Percentiles rank a stretch among this genome's conserved stretches.
Conservation (phyloP, 2,113 vertebrate genomes). For the Sebastes fasciatus region DNA sequence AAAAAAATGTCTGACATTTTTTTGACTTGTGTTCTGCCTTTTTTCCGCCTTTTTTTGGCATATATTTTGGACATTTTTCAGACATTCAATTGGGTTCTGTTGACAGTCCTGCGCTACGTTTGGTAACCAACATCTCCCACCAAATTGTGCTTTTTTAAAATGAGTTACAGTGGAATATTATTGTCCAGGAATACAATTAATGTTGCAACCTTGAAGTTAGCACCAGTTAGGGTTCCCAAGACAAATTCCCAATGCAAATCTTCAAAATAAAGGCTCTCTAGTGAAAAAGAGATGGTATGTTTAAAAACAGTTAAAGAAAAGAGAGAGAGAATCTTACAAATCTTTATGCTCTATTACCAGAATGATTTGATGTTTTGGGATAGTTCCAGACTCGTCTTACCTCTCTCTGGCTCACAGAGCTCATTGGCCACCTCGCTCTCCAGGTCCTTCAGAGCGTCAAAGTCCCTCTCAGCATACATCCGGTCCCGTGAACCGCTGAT, state of each 20-base stretch:
- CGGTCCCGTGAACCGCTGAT: conserved; percentile 81
- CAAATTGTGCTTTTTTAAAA: too few species aligned
- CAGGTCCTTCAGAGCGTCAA: conserved; percentile 82
- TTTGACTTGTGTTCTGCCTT: too few species aligned
- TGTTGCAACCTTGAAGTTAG: too few species aligned
- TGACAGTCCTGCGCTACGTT: too few species aligned
- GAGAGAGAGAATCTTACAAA: background rate
- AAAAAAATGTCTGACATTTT: too few species aligned
- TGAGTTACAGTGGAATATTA: too few species aligned
- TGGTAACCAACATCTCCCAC: too few species aligned
- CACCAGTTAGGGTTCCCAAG: background rate
- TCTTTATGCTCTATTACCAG: background rate
- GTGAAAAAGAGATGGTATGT: too few species aligned
- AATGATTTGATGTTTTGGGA: background rate
- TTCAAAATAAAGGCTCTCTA: background rate
- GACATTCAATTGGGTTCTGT: too few species aligned
- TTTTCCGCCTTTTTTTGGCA: too few species aligned
- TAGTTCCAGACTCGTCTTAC: conserved; percentile 71
- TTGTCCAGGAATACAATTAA: too few species aligned
- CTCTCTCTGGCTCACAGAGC: conserved; percentile 80
- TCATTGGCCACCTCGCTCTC: conserved; percentile 83
- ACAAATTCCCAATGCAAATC: background rate
- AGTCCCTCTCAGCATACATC: conserved; percentile 79
- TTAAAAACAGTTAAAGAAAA: background rate
- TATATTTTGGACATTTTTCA: too few species aligned